phyloP scores from a whole-genome alignment of 2,113 vertebrate species.

The Psittacula cyanocephala region DNA sequence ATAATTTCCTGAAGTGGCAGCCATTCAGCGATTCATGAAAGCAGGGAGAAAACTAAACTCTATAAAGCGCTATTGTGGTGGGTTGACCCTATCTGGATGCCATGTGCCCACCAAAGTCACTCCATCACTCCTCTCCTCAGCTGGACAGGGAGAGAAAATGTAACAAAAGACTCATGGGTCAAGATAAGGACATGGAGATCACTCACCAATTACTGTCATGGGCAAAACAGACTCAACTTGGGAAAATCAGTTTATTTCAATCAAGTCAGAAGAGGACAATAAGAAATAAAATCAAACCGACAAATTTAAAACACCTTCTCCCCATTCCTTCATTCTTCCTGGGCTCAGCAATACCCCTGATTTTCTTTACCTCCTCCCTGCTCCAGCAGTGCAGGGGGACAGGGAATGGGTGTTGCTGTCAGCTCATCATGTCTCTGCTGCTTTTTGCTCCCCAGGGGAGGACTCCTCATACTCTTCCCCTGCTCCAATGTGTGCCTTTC shows the following conservation, averaged over 20 bases:
- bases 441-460: not conserved
- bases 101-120: not conserved
- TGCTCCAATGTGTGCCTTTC: not conserved
- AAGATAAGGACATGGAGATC: not conserved
- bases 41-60: not conserved
- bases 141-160: not conserved
- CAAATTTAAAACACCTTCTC: not conserved
- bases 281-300: not conserved
- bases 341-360: not conserved
- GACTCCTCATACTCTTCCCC: not conserved
- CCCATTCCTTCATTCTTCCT: not conserved
- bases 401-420: not conserved
- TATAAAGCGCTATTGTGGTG: not conserved
- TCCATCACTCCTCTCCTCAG: not conserved
- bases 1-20: not conserved
- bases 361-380: not conserved
- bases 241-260: not conserved
- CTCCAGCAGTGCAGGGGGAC: not conserved
- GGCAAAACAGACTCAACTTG: not conserved
- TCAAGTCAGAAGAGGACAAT: not conserved
- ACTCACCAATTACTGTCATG: not conserved
- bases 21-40: not conserved
- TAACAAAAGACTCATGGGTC: not conserved
- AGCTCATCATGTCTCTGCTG: not conserved
- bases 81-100: not conserved